These are phyloP conservation scores for Lasius platythorax DNA, from an alignment of 2,888 invertebrate genomes.

Conservation along the genomic window DNA sequence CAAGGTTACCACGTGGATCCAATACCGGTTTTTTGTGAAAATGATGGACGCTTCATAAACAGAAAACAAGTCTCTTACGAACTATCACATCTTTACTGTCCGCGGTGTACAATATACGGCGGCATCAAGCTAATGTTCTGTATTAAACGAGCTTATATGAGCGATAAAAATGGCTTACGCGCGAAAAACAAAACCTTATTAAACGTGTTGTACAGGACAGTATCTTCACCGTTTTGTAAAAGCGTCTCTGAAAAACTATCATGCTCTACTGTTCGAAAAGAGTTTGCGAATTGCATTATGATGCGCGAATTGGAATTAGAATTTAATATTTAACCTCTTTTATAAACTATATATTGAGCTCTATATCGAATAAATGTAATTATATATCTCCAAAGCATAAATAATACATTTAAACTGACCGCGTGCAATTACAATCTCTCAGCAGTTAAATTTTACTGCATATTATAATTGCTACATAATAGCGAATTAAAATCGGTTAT, in stretches of 20 bases:
- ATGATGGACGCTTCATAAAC: conserved; percentile 61
- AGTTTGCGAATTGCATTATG: not conserved
- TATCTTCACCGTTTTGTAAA: not conserved
- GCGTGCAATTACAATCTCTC: not conserved
- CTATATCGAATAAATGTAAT: not conserved
- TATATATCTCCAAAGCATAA: not conserved
- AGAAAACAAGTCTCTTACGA: conserved; percentile 43
- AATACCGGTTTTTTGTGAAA: conserved; percentile 55
- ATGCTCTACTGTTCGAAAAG: not conserved
- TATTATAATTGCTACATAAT: not conserved
- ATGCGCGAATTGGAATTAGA: not conserved
- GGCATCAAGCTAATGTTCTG: conserved; percentile 42
- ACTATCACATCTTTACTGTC: conserved; percentile 43
- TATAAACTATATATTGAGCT: not conserved
- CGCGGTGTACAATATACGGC: conserved; percentile 52
- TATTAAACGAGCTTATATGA: conserved; percentile 67
- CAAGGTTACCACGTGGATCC: conserved; percentile 65
- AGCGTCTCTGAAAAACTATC: conserved; percentile 10
- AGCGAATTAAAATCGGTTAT: conserved; percentile 8
- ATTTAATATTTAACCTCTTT: not conserved
- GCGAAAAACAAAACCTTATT: conserved; percentile 60
- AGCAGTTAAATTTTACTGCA: not conserved
- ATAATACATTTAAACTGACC: not conserved
- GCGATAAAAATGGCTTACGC: conserved; percentile 53
- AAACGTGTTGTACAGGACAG: conserved; percentile 1